Evolutionary conservation across 2,888 invertebrate genomes (phyloP).

Genomic region (Caradrina kadenii): DNA sequence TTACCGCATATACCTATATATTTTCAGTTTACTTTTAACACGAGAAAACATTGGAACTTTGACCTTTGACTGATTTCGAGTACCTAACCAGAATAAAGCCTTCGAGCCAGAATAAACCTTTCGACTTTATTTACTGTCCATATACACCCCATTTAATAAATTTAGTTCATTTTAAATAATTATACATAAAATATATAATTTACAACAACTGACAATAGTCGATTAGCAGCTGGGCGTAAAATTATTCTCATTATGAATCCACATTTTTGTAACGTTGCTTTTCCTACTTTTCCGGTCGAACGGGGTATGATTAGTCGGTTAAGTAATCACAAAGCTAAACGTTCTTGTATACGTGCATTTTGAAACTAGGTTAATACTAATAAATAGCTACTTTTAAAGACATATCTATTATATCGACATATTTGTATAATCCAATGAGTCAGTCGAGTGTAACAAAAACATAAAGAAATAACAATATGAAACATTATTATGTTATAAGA

Average conservation of each 20-base stretch:
- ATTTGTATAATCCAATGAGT: conserved; percentile 10
- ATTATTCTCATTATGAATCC: conserved; percentile 41
- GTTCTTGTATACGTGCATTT: conserved; percentile 42
- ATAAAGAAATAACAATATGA: neutral
- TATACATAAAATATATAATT: neutral
- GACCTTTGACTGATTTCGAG: no score
- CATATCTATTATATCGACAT: conserved; percentile 16
- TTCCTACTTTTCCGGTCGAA: conserved; percentile 52
- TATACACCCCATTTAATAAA: no score
- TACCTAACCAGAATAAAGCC: no score
- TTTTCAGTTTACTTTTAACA: no score
- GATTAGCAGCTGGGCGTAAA: conserved; percentile 25
- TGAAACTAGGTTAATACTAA: conserved; percentile 47
- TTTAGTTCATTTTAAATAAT: no score
- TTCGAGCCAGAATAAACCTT: no score
- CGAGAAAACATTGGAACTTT: no score
- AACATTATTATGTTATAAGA: no score
- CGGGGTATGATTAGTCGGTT: conserved; percentile 49
- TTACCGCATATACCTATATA: no score
- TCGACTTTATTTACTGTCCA: no score
- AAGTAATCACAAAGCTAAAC: conserved; percentile 54
- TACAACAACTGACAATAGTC: neutral
- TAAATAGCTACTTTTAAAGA: conserved; percentile 38
- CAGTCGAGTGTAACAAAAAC: conserved; percentile 1
- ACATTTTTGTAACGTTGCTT: conserved; percentile 45